Percentiles rank a stretch among this genome's conserved stretches.
Evolutionary conservation across 1,140 invertebrate species (phyloP).

Genomic region (Nomia melanderi): DNA sequence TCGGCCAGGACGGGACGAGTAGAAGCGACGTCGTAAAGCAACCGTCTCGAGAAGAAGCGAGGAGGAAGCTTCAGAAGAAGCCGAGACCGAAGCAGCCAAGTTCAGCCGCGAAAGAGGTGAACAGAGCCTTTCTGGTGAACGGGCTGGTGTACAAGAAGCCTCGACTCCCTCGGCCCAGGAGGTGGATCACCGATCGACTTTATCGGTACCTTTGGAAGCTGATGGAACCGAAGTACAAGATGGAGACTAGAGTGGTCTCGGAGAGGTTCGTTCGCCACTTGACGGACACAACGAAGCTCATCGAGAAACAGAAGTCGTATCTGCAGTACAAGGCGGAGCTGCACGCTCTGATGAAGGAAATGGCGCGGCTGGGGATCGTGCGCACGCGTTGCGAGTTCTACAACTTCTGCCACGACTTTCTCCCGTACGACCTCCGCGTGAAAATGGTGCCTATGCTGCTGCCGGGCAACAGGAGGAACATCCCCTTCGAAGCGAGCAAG

Average conservation of each 20-base stretch:
- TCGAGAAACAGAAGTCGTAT: slow-evolving; percentile 61
- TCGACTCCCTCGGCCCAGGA: slow-evolving; percentile 64
- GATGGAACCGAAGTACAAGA: slow-evolving; percentile 66
- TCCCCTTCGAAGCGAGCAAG: slow-evolving; percentile 63
- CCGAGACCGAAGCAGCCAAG: not conserved
- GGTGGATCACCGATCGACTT: slow-evolving; percentile 69
- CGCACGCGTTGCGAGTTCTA: slow-evolving; percentile 68
- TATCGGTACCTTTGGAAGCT: slow-evolving; percentile 71
- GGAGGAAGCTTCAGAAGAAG: not conserved
- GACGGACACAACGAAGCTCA: slow-evolving; percentile 25
- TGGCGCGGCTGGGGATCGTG: slow-evolving; percentile 69
- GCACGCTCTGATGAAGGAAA: slow-evolving; percentile 61
- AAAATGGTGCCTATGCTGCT: slow-evolving; percentile 70
- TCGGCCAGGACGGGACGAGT: not conserved
- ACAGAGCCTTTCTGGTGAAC: slow-evolving; percentile 69
- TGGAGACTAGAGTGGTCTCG: slow-evolving; percentile 57
- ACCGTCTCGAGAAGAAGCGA: too few relatives aligned
- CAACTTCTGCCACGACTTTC: slow-evolving; percentile 70
- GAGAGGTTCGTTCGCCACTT: slow-evolving; percentile 68
- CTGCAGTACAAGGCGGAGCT: slow-evolving; percentile 59
- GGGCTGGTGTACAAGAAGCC: slow-evolving; percentile 69
- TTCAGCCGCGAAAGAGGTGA: slow-evolving; percentile 10
- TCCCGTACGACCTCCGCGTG: slow-evolving; percentile 70
- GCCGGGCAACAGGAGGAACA: slow-evolving; percentile 67
- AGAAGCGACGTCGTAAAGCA: not conserved